A percentile compares a stretch with the other conserved stretches of the same genome.
Evolutionary conservation across 2,888 invertebrate species (phyloP).

Genomic region (Catocala sponsa): DNA sequence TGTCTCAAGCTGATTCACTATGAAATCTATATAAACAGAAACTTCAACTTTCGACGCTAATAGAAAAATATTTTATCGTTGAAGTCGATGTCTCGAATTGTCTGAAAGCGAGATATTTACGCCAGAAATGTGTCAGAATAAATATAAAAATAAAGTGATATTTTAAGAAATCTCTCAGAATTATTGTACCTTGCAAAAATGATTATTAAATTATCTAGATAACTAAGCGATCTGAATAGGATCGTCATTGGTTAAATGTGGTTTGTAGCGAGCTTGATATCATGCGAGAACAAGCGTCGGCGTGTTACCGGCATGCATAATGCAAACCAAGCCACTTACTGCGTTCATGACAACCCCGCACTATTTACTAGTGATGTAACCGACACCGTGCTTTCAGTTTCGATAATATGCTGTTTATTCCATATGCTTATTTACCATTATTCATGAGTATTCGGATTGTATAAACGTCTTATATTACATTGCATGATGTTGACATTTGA

Average conservation of each 20-base stretch:
- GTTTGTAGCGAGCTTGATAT: conserved; percentile 51
- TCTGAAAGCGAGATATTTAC: too few species aligned
- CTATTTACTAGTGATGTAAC: conserved; percentile 32
- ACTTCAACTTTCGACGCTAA: too few species aligned
- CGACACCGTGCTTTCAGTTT: neutral
- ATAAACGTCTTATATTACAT: neutral
- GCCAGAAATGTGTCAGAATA: too few species aligned
- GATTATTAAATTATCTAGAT: neutral
- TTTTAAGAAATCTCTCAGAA: too few species aligned
- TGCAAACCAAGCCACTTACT: conserved; percentile 52
- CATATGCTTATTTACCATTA: neutral
- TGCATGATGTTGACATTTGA: neutral
- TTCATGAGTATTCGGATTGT: too few species aligned
- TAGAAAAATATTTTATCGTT: too few species aligned
- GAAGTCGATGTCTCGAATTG: too few species aligned
- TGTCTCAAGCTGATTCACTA: too few species aligned
- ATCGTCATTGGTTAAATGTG: conserved; percentile 27
- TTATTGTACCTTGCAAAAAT: too few species aligned
- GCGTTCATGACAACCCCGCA: conserved; percentile 24
- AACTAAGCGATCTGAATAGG: neutral
- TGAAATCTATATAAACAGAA: too few species aligned
- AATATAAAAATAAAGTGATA: too few species aligned
- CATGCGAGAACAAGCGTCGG: conserved; percentile 52
- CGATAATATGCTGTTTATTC: conserved; percentile 2
- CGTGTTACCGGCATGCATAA: conserved; percentile 59